phyloP scores from a whole-genome alignment of 2,888 invertebrate species.

The Conops quadrifasciatus region DNA sequence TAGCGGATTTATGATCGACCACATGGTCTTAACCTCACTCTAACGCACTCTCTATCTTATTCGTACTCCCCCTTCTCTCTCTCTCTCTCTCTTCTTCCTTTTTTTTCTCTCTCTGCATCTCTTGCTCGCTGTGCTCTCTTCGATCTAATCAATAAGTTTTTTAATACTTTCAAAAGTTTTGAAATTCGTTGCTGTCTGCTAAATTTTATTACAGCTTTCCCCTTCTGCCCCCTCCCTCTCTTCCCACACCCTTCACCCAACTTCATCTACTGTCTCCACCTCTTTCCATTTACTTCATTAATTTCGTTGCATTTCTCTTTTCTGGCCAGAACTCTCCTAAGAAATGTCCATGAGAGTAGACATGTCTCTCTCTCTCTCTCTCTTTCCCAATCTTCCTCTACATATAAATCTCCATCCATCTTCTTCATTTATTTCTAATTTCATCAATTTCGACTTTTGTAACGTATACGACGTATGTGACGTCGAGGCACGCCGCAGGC shows the following conservation, averaged over 20 bases:
- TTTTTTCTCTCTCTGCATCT: background rate
- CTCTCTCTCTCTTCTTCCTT: background rate
- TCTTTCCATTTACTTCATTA: too few relatives aligned
- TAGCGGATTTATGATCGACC: background rate
- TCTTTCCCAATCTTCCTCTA: background rate
- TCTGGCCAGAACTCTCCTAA: too few relatives aligned
- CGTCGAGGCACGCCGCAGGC: background rate
- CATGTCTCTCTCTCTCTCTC: background rate
- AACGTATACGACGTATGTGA: background rate
- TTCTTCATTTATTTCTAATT: too few relatives aligned
- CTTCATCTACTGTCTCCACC: too few relatives aligned
- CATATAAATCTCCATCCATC: too few relatives aligned
- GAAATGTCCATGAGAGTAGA: too few relatives aligned
- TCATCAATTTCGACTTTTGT: slow-evolving; percentile 2
- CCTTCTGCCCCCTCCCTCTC: background rate
- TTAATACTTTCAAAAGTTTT: background rate
- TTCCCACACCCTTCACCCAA: background rate
- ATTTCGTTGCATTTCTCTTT: too few relatives aligned
- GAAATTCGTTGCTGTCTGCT: too few relatives aligned
- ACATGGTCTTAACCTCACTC: background rate
- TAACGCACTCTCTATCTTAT: background rate
- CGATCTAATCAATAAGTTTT: slow-evolving; percentile 18
- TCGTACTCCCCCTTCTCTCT: background rate
- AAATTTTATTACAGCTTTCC: background rate
- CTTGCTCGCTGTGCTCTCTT: background rate